Conservation (phyloP, 2,113 vertebrate genomes). For the Notechis scutatus region DNA sequence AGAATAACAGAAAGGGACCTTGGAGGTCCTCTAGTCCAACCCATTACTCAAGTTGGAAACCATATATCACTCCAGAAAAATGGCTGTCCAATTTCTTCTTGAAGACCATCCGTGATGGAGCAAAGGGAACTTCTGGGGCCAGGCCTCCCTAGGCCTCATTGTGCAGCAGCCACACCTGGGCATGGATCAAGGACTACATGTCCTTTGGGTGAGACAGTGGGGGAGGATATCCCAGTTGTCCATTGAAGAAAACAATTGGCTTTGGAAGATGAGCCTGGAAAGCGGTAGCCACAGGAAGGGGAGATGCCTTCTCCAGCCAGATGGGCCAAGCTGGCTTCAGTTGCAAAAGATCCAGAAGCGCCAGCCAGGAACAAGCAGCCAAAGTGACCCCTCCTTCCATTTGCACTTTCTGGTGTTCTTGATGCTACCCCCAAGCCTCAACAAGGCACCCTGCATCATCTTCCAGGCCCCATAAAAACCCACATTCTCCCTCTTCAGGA, state of each 20-base stretch:
- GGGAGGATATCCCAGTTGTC: background rate
- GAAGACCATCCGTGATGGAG: no score
- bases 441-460: background rate
- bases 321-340: background rate
- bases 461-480: background rate
- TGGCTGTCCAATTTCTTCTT: no score
- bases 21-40: no score
- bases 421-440: background rate
- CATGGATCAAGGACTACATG: background rate
- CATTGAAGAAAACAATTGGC: background rate
- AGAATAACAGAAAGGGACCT: no score
- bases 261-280: background rate
- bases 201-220: background rate
- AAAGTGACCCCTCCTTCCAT: no score
- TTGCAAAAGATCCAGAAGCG: background rate
- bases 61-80: no score
- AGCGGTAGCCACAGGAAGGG: background rate
- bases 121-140: background rate
- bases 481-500: background rate
- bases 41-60: no score
- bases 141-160: background rate
- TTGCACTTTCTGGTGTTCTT: background rate
- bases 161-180: background rate
- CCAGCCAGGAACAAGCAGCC: background rate
- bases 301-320: background rate